Conservation (phyloP, 23 tunicate genomes). For the Diplosoma virens region DNA sequence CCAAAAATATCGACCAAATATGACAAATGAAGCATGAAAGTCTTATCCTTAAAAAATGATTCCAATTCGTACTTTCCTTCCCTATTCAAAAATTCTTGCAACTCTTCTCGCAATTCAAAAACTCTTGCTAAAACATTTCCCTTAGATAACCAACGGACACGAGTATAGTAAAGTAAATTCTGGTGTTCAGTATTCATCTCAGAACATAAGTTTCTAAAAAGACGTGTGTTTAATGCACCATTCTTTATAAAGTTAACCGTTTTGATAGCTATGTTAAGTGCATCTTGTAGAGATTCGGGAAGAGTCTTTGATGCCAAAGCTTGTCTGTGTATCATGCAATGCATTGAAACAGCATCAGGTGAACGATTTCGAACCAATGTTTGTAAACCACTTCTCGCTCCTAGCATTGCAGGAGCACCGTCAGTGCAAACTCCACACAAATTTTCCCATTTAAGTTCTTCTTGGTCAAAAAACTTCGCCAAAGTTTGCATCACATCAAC, state of each 20-base stretch:
- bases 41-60: too few species aligned
- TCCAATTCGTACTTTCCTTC: too few species aligned
- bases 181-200: constrained; percentile 65
- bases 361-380: constrained; percentile 22
- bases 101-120: constrained; percentile 39
- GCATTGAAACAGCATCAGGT: constrained; percentile 34
- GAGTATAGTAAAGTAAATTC: constrained; percentile 44
- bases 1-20: too few species aligned
- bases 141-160: constrained; percentile 39
- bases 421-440: too few species aligned
- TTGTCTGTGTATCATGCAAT: constrained; percentile 63
- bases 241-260: constrained; percentile 54
- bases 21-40: too few species aligned
- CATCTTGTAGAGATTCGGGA: too few species aligned
- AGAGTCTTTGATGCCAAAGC: too few species aligned
- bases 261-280: constrained; percentile 46
- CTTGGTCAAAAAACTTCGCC: constrained; percentile 34
- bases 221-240: too few species aligned
- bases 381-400: too few species aligned
- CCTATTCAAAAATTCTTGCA: constrained; percentile 31
- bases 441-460: constrained; percentile 17
- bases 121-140: constrained; percentile 37
- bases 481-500: constrained; percentile 44
- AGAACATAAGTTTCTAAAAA: too few species aligned
- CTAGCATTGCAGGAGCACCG: too few species aligned